These are phyloP conservation scores for Drosophila leontia DNA, from an alignment of 1,140 invertebrate genomes.

Conservation along the genomic window DNA sequence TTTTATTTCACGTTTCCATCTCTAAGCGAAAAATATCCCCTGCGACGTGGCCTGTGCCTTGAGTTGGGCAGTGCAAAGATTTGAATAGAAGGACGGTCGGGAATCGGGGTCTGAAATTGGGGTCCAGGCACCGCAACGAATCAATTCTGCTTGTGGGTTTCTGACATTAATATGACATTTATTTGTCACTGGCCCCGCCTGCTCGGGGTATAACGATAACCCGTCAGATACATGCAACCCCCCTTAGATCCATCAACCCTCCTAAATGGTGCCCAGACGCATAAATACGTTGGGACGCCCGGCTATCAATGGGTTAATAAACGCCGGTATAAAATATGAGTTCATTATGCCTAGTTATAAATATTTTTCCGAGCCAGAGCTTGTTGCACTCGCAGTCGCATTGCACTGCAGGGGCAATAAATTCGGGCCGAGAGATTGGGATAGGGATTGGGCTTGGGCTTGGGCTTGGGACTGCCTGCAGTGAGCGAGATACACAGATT, in stretches of 20 bases:
- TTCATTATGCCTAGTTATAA: conserved; percentile 81
- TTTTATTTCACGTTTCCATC: conserved; percentile 14
- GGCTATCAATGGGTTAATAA: conserved; percentile 84
- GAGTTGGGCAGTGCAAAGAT: conserved; percentile 42
- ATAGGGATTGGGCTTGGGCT: conserved; percentile 11
- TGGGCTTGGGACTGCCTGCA: conserved; percentile 41
- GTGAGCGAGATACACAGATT: conserved; percentile 22
- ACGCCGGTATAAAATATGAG: conserved; percentile 80
- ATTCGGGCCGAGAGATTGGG: conserved; percentile 59
- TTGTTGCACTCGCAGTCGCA: conserved; percentile 65
- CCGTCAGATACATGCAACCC: conserved; percentile 41
- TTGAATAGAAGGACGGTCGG: conserved; percentile 51
- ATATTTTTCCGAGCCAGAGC: conserved; percentile 57
- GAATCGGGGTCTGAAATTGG: conserved; percentile 9
- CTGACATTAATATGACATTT: conserved; percentile 84
- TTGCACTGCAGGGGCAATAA: conserved; percentile 77
- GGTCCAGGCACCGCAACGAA: conserved; percentile 43
- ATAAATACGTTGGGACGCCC: conserved; percentile 61
- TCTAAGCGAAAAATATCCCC: not conserved
- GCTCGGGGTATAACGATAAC: conserved; percentile 52
- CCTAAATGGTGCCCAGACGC: conserved; percentile 54
- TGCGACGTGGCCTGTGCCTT: not conserved
- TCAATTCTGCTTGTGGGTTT: conserved; percentile 69
- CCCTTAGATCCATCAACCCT: conserved; percentile 20
- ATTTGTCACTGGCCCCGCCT: conserved; percentile 71